Evolutionary conservation across 2,888 invertebrate genomes (phyloP).

Genomic region (Drosophila paramelanica): DNA sequence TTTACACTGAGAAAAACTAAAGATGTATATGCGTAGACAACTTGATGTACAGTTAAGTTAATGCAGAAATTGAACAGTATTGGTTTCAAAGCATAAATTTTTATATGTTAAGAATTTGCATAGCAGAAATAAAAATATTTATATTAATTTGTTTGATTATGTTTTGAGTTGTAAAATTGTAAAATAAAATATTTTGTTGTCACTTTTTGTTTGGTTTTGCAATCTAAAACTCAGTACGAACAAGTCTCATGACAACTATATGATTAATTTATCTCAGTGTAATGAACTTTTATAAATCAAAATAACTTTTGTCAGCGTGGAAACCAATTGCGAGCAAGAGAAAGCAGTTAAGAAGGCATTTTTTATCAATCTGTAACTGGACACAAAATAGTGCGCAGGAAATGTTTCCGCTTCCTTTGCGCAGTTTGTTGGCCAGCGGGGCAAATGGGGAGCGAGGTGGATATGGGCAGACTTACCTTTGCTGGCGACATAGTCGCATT

Average conservation of each 20-base stretch:
- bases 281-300: constrained; percentile 17
- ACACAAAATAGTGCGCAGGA: constrained; percentile 27
- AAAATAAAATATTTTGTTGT: too few relatives aligned
- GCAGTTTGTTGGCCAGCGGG: neutral
- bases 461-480: constrained; percentile 58
- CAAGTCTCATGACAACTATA: neutral
- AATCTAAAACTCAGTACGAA: too few relatives aligned
- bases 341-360: constrained; percentile 40
- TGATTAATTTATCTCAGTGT: constrained; percentile 3
- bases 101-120: too few relatives aligned
- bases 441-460: neutral
- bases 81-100: too few relatives aligned
- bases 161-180: too few relatives aligned
- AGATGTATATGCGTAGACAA: too few relatives aligned
- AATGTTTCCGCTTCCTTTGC: constrained; percentile 55
- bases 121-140: too few relatives aligned
- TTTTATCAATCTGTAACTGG: neutral
- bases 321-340: constrained; percentile 17
- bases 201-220: too few relatives aligned
- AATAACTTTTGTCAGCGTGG: constrained; percentile 41
- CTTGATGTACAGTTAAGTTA: too few relatives aligned
- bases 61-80: too few relatives aligned
- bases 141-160: too few relatives aligned
- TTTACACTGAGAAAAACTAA: constrained; percentile 28
- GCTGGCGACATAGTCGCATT: constrained; percentile 77